Evolutionary conservation across 2,113 vertebrate genomes (phyloP), one percentile per base, ranked within the genome.

Genomic region (Scomber scombrus): DNA sequence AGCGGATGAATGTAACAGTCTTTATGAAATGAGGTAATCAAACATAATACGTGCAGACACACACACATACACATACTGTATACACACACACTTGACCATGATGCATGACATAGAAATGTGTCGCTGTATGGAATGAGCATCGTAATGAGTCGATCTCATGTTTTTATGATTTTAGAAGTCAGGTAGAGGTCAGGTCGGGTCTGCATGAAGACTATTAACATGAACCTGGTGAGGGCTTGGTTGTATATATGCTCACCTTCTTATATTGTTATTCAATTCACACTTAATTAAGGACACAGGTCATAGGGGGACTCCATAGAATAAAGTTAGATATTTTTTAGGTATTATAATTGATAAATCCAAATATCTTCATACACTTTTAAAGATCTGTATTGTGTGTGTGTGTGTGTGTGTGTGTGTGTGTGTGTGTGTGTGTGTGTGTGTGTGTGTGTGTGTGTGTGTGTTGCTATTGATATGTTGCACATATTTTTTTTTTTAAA

Each of bases 11-110:
- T 61, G 54, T 66, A 81, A 86, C 7, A 3, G 31, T 78, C 29
- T 56, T 81, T 64, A 29, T 75, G 56, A 89, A 87, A 86, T 5
- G 1, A 34, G 23, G 62, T 82, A 81, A 88, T 82, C n/a, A 81
- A 49, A 58, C 4, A 7, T 71, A 78, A 75, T 31, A 45, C 68
- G 29, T 47, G 0, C 31, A 55, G 56, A 86, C 19, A 78, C 21
- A 50, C 31, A 52, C 49, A 64, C 43, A 56, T 15, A 73, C 31
- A 73, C 15, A 54, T 50, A 72, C 34, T 26, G 23, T 26, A 71
- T 26, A 70, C 18, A 73, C 18, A 75, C 19, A 21, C 7, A 15
- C 47, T 23, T 54, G 18, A 16, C 56, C 67, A 57, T 63, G 68
- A 67, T 51, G 31, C 47, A 57, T 60, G 78, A 31, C 29, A 45